A percentile compares a stretch with the other conserved stretches of the same genome.
Evolutionary conservation across 2,888 invertebrate species (phyloP).

Genomic region (Macaria notata): DNA sequence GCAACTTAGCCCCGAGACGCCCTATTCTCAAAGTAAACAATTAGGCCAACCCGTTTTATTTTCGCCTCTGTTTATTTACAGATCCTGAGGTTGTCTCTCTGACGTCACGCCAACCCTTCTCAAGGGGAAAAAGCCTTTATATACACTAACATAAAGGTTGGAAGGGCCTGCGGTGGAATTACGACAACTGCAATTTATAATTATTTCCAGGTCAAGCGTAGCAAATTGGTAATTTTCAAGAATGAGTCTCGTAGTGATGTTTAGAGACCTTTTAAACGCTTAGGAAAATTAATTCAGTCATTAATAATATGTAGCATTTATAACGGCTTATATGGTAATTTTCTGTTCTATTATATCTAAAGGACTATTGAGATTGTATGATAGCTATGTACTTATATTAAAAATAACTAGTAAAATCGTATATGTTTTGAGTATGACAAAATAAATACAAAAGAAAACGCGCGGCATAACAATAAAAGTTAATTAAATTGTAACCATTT

Average conservation of each 20-base stretch:
- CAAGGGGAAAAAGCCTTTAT: slow-evolving; percentile 33
- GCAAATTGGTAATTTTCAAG: slow-evolving; percentile 22
- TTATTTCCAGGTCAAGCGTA: slow-evolving; percentile 19
- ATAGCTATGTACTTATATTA: no score
- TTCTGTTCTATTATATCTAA: no score
- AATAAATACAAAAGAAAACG: no score
- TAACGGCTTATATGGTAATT: no score
- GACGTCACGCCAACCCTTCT: slow-evolving; percentile 37
- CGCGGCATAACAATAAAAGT: no score
- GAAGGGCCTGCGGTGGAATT: slow-evolving; percentile 14
- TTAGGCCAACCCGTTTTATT: slow-evolving; percentile 54
- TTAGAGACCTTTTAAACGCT: no score
- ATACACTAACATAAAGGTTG: slow-evolving; percentile 17
- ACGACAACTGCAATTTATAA: slow-evolving; percentile 21
- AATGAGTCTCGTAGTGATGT: slow-evolving; percentile 2
- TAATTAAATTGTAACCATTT: no score
- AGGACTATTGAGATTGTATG: no score
- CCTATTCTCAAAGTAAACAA: slow-evolving; percentile 49
- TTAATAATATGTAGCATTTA: no score
- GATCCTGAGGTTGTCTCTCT: slow-evolving; percentile 37
- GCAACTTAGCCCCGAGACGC: slow-evolving; percentile 32
- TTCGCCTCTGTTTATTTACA: slow-evolving; percentile 48
- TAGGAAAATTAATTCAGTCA: no score
- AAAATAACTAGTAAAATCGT: no score
- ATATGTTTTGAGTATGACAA: no score